phyloP scores from a whole-genome alignment of 2,888 invertebrate genomes.

The Clostera curtula region DNA sequence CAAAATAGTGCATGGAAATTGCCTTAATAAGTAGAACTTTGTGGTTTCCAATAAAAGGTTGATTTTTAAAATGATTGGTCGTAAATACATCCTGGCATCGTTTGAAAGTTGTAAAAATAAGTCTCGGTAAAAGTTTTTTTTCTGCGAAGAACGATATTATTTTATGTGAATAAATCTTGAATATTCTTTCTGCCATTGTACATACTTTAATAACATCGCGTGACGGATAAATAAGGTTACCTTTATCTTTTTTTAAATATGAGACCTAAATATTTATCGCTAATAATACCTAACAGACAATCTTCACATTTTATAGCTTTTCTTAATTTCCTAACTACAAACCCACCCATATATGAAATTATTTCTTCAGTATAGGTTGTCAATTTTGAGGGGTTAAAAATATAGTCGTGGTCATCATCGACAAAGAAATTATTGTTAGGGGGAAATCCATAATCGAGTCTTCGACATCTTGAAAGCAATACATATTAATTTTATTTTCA shows the following conservation, averaged over 20 bases:
- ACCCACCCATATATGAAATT: conserved; percentile 5
- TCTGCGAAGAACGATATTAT: no score
- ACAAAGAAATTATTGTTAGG: neutral
- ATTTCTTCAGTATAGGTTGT: conserved; percentile 3
- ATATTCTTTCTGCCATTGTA: no score
- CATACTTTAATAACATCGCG: neutral
- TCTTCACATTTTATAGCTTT: conserved; percentile 5
- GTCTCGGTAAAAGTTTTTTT: no score
- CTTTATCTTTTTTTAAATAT: neutral
- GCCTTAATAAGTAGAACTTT: no score
- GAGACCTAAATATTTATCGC: neutral
- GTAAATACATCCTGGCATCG: no score
- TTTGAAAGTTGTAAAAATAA: no score
- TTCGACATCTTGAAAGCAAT: neutral
- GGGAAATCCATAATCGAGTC: no score
- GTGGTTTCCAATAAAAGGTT: no score
- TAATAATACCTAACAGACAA: conserved; percentile 1
- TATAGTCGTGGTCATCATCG: conserved; percentile 3
- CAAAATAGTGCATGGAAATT: no score
- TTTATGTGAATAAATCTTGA: no score
- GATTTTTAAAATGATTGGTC: no score
- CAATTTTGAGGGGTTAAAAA: conserved; percentile 1
- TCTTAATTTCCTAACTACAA: conserved; percentile 3
- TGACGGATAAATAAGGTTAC: conserved; percentile 2
- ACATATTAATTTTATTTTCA: neutral